Percentiles rank a stretch among this genome's conserved stretches.
phyloP scores from a whole-genome alignment of 2,888 invertebrate genomes.

The Pyralis farinalis region DNA sequence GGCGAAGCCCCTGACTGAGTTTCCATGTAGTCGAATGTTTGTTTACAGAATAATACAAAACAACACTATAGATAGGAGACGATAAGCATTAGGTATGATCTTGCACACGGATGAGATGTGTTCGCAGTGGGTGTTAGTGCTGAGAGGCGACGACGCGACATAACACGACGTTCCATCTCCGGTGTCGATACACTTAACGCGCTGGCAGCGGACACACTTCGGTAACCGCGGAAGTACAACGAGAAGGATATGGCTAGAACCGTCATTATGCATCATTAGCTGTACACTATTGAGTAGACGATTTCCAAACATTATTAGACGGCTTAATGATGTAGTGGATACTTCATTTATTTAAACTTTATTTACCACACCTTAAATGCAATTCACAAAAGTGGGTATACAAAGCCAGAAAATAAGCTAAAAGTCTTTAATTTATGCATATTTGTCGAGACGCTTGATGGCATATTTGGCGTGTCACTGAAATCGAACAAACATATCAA shows the following conservation, averaged over 20 bases:
- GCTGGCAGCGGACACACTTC: conserved; percentile 38
- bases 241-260: conserved; percentile 28
- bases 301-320: conserved; percentile 7
- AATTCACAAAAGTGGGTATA: too few species aligned
- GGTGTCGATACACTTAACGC: conserved; percentile 1
- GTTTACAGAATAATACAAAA: too few species aligned
- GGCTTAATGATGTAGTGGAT: neutral
- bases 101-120: conserved; percentile 1
- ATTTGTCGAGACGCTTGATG: too few species aligned
- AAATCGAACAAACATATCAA: too few species aligned
- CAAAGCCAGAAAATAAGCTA: too few species aligned
- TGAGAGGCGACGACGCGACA: neutral
- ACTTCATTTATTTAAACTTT: too few species aligned
- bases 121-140: neutral
- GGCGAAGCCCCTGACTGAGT: too few species aligned
- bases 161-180: conserved; percentile 6
- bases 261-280: conserved; percentile 23
- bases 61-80: neutral
- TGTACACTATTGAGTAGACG: conserved; percentile 5
- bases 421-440: too few species aligned
- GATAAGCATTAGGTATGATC: too few species aligned
- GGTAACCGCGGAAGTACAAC: conserved; percentile 25
- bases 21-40: too few species aligned
- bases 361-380: too few species aligned
- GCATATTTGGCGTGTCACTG: too few species aligned